phyloP scores from a whole-genome alignment of 1,140 invertebrate genomes.

The Parapsyche elsis region DNA sequence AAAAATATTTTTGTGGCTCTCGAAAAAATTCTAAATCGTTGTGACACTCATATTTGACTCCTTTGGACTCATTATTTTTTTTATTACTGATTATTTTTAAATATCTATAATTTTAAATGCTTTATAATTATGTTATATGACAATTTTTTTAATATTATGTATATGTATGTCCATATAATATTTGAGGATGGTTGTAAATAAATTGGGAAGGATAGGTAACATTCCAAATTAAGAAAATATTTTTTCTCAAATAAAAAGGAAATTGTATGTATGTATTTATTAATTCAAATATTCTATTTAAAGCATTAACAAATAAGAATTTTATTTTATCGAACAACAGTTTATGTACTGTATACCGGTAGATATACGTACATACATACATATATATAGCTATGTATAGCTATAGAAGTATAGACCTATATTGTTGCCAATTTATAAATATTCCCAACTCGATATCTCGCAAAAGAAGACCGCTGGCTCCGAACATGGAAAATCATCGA shows the following conservation, averaged over 20 bases:
- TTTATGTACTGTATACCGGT: no score
- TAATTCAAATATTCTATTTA: no score
- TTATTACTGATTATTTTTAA: background rate
- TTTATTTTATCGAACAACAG: no score
- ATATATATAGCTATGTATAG: no score
- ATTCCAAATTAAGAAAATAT: background rate
- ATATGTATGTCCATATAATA: background rate
- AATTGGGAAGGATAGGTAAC: background rate
- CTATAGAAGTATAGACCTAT: background rate
- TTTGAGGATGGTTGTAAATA: background rate
- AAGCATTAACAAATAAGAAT: no score
- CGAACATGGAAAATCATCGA: conserved; percentile 40
- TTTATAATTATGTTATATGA: background rate
- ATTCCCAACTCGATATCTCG: conserved; percentile 22
- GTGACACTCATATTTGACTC: no score
- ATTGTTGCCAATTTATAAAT: background rate
- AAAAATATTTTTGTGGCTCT: background rate
- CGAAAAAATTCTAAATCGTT: no score
- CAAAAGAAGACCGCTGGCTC: conserved; percentile 29
- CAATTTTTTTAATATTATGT: conserved; percentile 2
- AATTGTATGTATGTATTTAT: no score
- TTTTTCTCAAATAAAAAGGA: background rate
- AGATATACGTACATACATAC: no score
- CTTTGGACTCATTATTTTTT: background rate
- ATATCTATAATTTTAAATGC: background rate